A percentile compares a stretch with the other conserved stretches of the same genome.
These are phyloP conservation scores for Coptodon rendalli DNA, from an alignment of 2,113 vertebrate species.

Conservation along the genomic window DNA sequence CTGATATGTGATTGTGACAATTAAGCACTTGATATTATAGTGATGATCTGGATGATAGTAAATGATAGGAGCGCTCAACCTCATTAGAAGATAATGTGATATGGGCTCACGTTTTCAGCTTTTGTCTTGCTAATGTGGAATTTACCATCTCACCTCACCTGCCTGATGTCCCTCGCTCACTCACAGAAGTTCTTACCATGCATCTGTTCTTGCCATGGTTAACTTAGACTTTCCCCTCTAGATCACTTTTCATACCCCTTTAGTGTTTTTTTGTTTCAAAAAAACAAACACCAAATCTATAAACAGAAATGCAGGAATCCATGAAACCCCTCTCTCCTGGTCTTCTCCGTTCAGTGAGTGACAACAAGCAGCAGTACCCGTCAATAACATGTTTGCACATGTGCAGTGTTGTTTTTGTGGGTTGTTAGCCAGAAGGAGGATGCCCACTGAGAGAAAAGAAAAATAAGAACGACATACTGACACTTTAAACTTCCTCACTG, in stretches of 20 bases:
- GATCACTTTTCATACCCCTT: neutral
- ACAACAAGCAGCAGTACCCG: neutral
- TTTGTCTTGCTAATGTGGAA: neutral
- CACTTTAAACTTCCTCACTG: neutral
- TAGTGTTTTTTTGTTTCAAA: rapidly evolving
- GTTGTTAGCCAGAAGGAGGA: neutral
- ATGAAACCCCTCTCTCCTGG: neutral
- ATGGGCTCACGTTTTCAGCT: neutral
- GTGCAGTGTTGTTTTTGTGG: neutral
- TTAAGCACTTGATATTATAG: neutral
- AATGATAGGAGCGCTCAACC: constrained; percentile 5
- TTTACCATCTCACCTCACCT: neutral
- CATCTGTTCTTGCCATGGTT: neutral
- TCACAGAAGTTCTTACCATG: neutral
- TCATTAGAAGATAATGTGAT: constrained; percentile 27
- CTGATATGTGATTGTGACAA: neutral
- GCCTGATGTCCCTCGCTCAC: neutral
- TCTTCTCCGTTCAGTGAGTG: neutral
- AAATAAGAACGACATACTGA: neutral
- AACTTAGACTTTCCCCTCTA: neutral
- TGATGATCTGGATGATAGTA: neutral
- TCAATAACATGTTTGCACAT: neutral
- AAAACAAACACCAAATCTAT: neutral
- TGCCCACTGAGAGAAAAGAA: neutral
- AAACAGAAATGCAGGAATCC: neutral